Conservation (phyloP, 2,113 vertebrate genomes). For the Psilopsiagon aurifrons region DNA sequence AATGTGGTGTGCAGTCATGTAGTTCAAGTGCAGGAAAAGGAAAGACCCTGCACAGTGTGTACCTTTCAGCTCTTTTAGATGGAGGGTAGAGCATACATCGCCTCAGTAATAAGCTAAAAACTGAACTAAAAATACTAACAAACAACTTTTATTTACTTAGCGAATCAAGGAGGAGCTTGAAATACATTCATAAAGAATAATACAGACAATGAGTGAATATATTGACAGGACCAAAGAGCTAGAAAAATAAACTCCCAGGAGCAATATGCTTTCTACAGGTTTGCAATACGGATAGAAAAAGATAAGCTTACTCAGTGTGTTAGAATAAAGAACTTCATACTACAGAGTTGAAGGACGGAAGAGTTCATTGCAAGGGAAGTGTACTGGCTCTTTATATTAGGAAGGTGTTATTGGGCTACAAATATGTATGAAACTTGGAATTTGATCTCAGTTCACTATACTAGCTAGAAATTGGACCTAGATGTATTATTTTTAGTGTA, state of each 20-base stretch:
- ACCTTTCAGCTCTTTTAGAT: background rate
- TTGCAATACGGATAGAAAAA: background rate
- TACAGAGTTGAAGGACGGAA: background rate
- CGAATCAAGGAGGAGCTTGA: background rate
- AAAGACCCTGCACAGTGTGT: accelerated
- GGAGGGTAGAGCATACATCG: background rate
- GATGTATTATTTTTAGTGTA: background rate
- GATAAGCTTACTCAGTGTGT: background rate
- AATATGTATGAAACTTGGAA: background rate
- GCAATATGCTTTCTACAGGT: background rate
- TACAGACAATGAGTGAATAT: background rate
- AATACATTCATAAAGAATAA: background rate
- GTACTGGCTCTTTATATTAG: background rate
- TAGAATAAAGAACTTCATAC: background rate
- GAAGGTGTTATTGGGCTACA: background rate
- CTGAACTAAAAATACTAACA: background rate
- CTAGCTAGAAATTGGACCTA: background rate
- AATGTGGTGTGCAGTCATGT: background rate
- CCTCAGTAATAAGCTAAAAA: background rate
- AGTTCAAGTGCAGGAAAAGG: accelerated
- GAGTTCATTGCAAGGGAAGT: accelerated
- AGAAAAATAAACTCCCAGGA: background rate
- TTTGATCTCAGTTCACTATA: background rate
- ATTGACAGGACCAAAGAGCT: background rate
- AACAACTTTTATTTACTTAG: background rate